These are phyloP conservation scores for Glossophaga mutica DNA, from an alignment of 2,797 vertebrate species.

Conservation along the genomic window DNA sequence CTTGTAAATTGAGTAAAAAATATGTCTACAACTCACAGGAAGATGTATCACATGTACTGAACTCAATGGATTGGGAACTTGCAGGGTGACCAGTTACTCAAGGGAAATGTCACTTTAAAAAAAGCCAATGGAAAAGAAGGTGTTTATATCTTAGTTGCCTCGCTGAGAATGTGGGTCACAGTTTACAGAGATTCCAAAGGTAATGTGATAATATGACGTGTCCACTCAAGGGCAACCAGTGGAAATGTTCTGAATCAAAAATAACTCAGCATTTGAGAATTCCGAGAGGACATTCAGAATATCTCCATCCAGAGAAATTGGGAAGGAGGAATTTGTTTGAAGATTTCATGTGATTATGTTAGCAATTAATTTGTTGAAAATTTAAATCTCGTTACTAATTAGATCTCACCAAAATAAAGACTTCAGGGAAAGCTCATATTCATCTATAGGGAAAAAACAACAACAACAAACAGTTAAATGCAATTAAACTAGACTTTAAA, in stretches of 20 bases:
- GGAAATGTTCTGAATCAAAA: slow-evolving; percentile 65
- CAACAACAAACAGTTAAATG: neutral
- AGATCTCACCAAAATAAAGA: slow-evolving; percentile 37
- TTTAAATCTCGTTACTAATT: slow-evolving; percentile 16
- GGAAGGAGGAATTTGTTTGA: neutral
- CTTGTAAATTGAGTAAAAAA: neutral
- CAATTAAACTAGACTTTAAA: slow-evolving; percentile 13
- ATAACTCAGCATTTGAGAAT: slow-evolving; percentile 49
- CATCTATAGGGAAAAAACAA: neutral
- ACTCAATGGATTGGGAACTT: neutral
- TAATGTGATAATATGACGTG: slow-evolving; percentile 53
- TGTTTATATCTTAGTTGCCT: slow-evolving; percentile 35
- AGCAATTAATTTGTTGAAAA: slow-evolving; percentile 45
- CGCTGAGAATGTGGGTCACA: slow-evolving; percentile 48
- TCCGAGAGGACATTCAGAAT: slow-evolving; percentile 50
- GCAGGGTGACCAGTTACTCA: slow-evolving; percentile 28
- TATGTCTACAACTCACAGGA: neutral
- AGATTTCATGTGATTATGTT: slow-evolving; percentile 27
- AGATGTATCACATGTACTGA: neutral
- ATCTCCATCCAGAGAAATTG: slow-evolving; percentile 4
- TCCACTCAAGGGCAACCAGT: slow-evolving; percentile 47
- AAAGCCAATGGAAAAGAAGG: neutral
- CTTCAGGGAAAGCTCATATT: slow-evolving; percentile 1
- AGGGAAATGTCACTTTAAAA: neutral
- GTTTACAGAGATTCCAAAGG: slow-evolving; percentile 49